phyloP scores from a whole-genome alignment of 2,797 vertebrate species.

The Acipenser ruthenus region DNA sequence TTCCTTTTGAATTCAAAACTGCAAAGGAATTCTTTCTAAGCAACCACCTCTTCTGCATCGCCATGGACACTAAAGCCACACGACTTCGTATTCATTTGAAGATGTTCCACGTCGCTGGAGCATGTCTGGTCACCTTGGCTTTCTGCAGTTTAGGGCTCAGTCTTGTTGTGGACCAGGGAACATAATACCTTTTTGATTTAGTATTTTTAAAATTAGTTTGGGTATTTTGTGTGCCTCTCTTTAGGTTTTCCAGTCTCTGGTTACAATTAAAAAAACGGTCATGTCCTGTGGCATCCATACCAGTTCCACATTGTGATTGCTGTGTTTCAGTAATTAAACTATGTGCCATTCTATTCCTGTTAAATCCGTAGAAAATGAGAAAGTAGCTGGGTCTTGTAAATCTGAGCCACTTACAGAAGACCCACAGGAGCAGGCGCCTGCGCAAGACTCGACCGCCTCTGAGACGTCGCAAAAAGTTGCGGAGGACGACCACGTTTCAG shows the following conservation, averaged over 20 bases:
- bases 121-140: slow-evolving; percentile 58
- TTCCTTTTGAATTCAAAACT: slow-evolving; percentile 38
- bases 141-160: slow-evolving; percentile 44
- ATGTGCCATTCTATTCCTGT: slow-evolving; percentile 99
- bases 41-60: slow-evolving; percentile 5
- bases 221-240: slow-evolving; percentile 69
- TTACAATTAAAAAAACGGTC: slow-evolving; percentile 61
- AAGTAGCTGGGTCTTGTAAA: slow-evolving; percentile 99
- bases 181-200: slow-evolving; percentile 28
- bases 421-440: slow-evolving; percentile 65
- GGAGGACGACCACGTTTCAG: slow-evolving; percentile 75
- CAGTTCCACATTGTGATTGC: slow-evolving; percentile 88
- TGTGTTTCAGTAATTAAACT: slow-evolving; percentile 98
- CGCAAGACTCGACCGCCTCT: slow-evolving; percentile 76
- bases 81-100: slow-evolving; percentile 36
- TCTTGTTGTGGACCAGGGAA: slow-evolving; percentile 58
- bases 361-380: slow-evolving; percentile 99
- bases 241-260: slow-evolving; percentile 77
- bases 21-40: slow-evolving; percentile 29
- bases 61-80: slow-evolving; percentile 39
- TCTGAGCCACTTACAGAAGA: slow-evolving; percentile 96
- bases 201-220: slow-evolving; percentile 22
- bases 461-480: slow-evolving; percentile 62
- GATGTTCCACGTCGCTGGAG: slow-evolving; percentile 34
- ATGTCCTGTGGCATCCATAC: slow-evolving; percentile 79